These are phyloP conservation scores for Rousettus madagascariensis DNA, from an alignment of 2,797 vertebrate species.

Conservation along the genomic window DNA sequence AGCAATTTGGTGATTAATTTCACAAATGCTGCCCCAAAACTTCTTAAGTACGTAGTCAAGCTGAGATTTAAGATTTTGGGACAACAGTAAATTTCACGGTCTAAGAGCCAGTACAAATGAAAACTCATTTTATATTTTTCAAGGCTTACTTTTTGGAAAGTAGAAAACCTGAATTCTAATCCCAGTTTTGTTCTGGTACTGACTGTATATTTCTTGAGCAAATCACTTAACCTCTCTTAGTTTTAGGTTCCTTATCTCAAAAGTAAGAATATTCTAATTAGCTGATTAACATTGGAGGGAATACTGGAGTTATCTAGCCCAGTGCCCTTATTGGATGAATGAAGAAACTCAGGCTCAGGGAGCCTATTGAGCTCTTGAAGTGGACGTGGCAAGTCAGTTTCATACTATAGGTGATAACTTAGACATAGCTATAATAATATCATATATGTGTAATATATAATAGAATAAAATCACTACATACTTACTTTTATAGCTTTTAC, in stretches of 20 bases:
- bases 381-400: neutral
- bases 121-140: slow-evolving; percentile 24
- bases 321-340: neutral
- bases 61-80: neutral
- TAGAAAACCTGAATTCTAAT: neutral
- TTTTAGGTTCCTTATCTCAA: neutral
- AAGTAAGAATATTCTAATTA: neutral
- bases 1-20: slow-evolving; percentile 31
- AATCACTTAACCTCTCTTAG: neutral
- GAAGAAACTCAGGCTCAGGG: neutral
- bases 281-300: neutral
- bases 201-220: neutral
- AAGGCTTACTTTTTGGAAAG: slow-evolving; percentile 21
- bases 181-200: neutral
- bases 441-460: neutral
- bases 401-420: neutral
- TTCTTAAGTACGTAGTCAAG: neutral
- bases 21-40: neutral
- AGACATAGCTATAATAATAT: neutral
- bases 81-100: neutral
- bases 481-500: neutral
- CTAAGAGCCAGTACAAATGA: neutral
- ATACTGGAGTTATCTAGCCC: neutral
- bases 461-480: neutral
- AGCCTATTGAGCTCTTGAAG: neutral